A percentile compares a stretch with the other conserved stretches of the same genome.
Evolutionary conservation across 2,113 vertebrate genomes (phyloP).

Genomic region (Carassius auratus): DNA sequence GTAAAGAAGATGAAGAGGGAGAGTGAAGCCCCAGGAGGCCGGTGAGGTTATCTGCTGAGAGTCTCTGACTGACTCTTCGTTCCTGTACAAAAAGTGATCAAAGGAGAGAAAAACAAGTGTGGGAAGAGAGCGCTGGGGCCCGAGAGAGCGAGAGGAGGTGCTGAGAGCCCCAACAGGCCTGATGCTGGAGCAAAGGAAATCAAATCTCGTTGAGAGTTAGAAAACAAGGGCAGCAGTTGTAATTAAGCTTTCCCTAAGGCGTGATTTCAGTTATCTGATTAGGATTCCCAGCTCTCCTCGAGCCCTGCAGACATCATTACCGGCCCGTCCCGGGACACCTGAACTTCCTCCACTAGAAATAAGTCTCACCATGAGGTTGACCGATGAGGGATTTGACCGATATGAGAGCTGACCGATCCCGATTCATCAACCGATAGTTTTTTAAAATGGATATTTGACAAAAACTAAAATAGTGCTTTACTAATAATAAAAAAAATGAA

Average conservation of each 20-base stretch:
- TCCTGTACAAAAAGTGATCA: slow-evolving; percentile 14
- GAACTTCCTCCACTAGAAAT: slow-evolving; percentile 3
- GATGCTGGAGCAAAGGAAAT: neutral
- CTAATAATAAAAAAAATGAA: no score
- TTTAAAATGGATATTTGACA: no score
- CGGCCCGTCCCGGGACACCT: slow-evolving; percentile 28
- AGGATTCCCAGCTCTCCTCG: slow-evolving; percentile 8
- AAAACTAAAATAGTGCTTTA: no score
- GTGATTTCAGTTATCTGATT: slow-evolving; percentile 43
- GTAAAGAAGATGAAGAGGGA: neutral
- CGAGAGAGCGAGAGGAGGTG: neutral
- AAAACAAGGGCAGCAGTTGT: slow-evolving; percentile 23
- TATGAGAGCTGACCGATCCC: no score
- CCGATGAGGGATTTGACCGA: no score
- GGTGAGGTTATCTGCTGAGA: neutral
- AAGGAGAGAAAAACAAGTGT: neutral
- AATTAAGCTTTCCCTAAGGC: slow-evolving; percentile 45
- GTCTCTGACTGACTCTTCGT: neutral
- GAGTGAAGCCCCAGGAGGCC: neutral
- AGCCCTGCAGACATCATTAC: slow-evolving; percentile 43
- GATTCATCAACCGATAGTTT: no score
- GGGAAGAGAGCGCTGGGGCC: neutral
- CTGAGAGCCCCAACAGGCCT: neutral
- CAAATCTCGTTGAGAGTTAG: neutral
- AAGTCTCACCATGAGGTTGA: neutral